A percentile compares a stretch with the other conserved stretches of the same genome.
phyloP scores from a whole-genome alignment of 2,797 vertebrate genomes.

The Rhadinocentrus ornatus region DNA sequence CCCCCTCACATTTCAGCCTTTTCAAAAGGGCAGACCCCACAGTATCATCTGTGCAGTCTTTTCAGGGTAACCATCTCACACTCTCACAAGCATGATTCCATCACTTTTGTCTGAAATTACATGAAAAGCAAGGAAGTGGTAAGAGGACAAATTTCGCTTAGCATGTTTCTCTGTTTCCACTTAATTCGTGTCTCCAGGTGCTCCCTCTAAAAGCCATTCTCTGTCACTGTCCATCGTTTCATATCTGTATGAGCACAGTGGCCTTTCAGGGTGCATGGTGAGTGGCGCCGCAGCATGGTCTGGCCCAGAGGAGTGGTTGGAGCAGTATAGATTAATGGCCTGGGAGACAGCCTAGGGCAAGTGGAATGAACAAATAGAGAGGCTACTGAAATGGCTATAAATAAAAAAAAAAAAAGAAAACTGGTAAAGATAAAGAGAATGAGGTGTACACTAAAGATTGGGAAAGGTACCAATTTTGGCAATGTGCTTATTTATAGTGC shows the following conservation, averaged over 20 bases:
- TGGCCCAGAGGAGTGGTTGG: constrained; percentile 67
- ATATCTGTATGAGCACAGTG: constrained; percentile 71
- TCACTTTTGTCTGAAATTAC: constrained; percentile 49
- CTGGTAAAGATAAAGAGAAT: constrained; percentile 59
- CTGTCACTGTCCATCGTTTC: constrained; percentile 62
- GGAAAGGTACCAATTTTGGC: constrained; percentile 27
- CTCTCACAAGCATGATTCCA: constrained; percentile 49
- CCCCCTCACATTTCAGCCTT: constrained; percentile 69
- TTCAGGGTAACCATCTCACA: constrained; percentile 42
- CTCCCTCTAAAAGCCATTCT: constrained; percentile 68
- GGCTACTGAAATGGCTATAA: constrained; percentile 57
- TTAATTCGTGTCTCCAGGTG: constrained; percentile 61
- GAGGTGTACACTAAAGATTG: constrained; percentile 40
- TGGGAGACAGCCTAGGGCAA: constrained; percentile 70
- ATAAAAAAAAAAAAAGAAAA: constrained; percentile 9
- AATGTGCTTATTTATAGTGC: constrained; percentile 42
- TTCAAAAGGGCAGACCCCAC: constrained; percentile 61
- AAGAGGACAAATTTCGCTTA: constrained; percentile 20
- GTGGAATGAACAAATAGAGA: constrained; percentile 75
- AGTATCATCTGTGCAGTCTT: constrained; percentile 48
- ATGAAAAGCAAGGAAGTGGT: constrained; percentile 22
- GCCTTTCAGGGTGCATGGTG: constrained; percentile 66
- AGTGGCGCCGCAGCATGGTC: constrained; percentile 58
- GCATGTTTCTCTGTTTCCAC: constrained; percentile 43
- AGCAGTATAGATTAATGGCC: constrained; percentile 78